Evolutionary conservation across 2,888 invertebrate genomes (phyloP), one percentile per base, ranked within the genome.

Genomic region (Rhopalosiphum nymphaeae): DNA sequence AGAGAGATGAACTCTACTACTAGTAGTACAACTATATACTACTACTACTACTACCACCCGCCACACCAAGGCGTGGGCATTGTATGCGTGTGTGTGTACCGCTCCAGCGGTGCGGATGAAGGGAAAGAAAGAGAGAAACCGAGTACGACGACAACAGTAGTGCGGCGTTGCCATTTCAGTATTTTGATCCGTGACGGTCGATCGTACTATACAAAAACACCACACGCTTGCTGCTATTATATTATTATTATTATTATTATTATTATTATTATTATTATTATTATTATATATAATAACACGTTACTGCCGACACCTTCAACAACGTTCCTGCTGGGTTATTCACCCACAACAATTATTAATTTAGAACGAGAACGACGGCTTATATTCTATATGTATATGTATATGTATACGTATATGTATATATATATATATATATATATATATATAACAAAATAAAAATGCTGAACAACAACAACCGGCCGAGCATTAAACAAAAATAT

Each of bases 341-440:
- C 94, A 94, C 94, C 94, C 90, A 94, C 94, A 91, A 94, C 94
- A 91, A 94, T 94, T 93, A 93, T 89, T 93, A 93, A 93, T 93
- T 93, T 93, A 89, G 93, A 93, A 93, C 93, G 89, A 93, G 93
- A 85, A 94, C 87, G 94, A 86, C 94, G 46, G 91, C 49, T 93
- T 89, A 25, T 42, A 53, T 16, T 7, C 67, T 67, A 36, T 67
- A n/a, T 29, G 1, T 16, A 16, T 67, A 46, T 46, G 5, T 46
- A 46, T n/a, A n/a, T n/a, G 13, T 67, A 67, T 46, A 46, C 44
- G 11, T 78, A 91, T 78, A 86, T 44, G 85, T 5, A 29, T 61
- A n/a, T 89, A 46, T n/a, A n/a, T n/a, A 5, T 67, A 67, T 46
- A 46, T 29, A 25, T 78, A 91, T 78, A 86, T 44, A 91, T 5